A percentile compares a stretch with the other conserved stretches of the same genome.
Conservation (phyloP, 2,888 invertebrate genomes). For the Therioaphis trifolii region DNA sequence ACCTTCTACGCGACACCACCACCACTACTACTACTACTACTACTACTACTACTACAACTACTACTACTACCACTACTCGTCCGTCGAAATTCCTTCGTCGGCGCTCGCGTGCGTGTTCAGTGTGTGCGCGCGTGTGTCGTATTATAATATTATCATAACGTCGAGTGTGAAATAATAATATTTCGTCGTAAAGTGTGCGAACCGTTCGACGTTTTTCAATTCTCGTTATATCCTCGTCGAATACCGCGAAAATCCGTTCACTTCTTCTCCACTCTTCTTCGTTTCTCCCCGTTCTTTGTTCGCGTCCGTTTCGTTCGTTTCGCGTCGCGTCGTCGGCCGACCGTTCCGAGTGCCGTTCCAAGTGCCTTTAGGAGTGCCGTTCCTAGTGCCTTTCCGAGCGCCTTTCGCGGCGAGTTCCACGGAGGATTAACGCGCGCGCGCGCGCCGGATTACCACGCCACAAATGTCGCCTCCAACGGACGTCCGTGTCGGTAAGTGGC, state of each 20-base stretch:
- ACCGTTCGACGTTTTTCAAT: neutral
- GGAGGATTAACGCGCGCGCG: too few species aligned
- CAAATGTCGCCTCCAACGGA: neutral
- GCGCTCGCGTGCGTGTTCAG: conserved; percentile 7
- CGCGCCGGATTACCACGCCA: neutral
- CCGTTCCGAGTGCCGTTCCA: too few species aligned
- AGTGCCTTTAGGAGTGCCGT: too few species aligned
- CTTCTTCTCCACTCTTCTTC: too few species aligned
- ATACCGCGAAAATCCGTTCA: too few species aligned
- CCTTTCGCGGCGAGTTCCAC: neutral
- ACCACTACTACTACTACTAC: neutral
- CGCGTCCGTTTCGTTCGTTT: too few species aligned
- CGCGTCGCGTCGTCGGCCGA: too few species aligned
- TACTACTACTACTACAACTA: neutral
- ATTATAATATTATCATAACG: neutral
- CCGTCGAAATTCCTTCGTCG: conserved; percentile 31
- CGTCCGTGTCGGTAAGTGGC: neutral
- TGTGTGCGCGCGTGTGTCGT: neutral
- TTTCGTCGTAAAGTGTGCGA: too few species aligned
- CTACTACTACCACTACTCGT: neutral
- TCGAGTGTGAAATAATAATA: neutral
- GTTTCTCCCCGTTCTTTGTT: too few species aligned
- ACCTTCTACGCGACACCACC: too few species aligned
- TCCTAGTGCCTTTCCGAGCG: neutral
- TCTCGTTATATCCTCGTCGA: neutral